Evolutionary conservation across 2,113 vertebrate genomes (phyloP), one percentile per base, ranked within the genome.

Genomic region (Pongo pygmaeus): DNA sequence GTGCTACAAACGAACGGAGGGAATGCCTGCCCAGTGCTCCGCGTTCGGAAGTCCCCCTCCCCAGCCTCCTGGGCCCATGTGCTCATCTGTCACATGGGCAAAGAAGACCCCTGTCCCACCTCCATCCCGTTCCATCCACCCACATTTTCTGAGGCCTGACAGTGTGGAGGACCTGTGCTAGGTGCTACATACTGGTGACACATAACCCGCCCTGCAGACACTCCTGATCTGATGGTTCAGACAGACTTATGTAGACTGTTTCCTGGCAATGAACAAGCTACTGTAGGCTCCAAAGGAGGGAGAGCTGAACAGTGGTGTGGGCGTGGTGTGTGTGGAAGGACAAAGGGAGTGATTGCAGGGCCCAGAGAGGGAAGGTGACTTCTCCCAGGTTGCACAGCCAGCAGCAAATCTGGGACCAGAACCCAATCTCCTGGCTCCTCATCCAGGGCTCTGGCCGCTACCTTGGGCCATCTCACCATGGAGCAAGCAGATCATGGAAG

Each of bases 181-280:
- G 67, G 0, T 6, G 9, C 30, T 6, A 48, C 38, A 14, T 38
- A 1, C 9, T 25, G 72, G 40, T 38, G 32, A 35, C 20, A 7
- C 35, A 13, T 3, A 2, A 1, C 3, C 9, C 0, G 14, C n/a
- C n/a, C 48, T 30, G 20, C 0, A 3, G 59, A n/a, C 20, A 4
- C 52, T 23, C 2, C 16, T 50, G 7, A 16, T n/a, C 38, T 50
- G 43, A 27, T 6, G 48, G 46, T 2, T 4, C 13, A 8, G 46
- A 12, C 38, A 64, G 70, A 72, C 22, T 18, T 7, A n/a, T 2
- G 18, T 3, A n/a, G 96, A 50, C 20, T 38, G 6, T 18, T 38
- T 9, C 20, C 0, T 9, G 32, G 79, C 35, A 17, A 13, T 7
- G 0, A 22, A 50, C 50, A 25, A 35, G 27, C n/a, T 30, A 25